Evolutionary conservation across 2,113 vertebrate species (phyloP), one percentile per base, ranked within the genome.

Genomic region (Galeopterus variegatus): DNA sequence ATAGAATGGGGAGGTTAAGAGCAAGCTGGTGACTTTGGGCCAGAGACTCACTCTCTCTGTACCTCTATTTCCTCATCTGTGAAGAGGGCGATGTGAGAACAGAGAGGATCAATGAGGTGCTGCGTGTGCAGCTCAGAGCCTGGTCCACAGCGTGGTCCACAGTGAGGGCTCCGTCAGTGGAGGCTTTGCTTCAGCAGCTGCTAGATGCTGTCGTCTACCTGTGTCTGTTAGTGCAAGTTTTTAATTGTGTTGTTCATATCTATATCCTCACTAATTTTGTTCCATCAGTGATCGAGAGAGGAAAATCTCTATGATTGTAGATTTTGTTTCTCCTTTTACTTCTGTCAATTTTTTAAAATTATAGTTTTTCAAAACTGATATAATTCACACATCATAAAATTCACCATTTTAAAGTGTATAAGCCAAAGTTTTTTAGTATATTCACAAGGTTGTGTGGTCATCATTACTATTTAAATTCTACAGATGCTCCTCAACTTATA

Each of bases 291-390:
- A 77, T 52, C 4, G 33, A 48, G 83, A 33, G 11, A 93, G 36
- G 41, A 48, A 72, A 77, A n/a, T 33, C 48, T 86, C 52, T 19
- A 6, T 17, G 45, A 75, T 15, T n/a, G 5, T 60, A 58, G 21
- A 58, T 85, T 81, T 93, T 31, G 17, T 88, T 85, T 93, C 23
- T 52, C 52, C 60, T 94, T 94, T 87, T 36, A 23, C 26, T 85
- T 80, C 26, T 56, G 79, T 81, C 10, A 60, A 33, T 6, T 67
- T 80, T 52, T 45, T 41, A 41, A 41, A 41, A 4, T 41, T 41
- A 41, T 4, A 41, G 41, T 41, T 41, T 41, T 41, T 41, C 41
- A 41, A 41, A 41, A 41, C 4, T 41, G 60, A 19, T 72, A 5
- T 10, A 79, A 77, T 65, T n/a, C 60, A 79, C 23, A 45, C 33